Conservation (phyloP, 2,888 invertebrate species). For the Auanema sp. region DNA sequence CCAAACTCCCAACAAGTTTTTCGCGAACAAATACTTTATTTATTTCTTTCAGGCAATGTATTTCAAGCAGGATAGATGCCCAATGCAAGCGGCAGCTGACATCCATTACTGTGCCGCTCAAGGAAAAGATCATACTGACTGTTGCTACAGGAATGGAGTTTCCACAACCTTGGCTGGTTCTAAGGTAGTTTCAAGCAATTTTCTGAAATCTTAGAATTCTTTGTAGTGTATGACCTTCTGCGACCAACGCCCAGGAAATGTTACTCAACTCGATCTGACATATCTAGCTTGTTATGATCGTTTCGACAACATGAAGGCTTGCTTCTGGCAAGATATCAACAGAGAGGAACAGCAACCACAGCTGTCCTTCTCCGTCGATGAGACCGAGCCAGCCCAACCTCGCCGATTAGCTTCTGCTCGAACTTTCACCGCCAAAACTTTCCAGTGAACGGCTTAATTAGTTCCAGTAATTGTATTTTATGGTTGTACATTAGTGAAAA, state of each 20-base stretch:
- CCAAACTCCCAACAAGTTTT: neutral
- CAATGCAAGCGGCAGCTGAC: conserved; percentile 62
- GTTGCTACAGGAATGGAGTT: conserved; percentile 49
- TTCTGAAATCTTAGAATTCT: neutral
- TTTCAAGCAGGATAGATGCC: conserved; percentile 60
- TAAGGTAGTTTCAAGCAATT: conserved; percentile 14
- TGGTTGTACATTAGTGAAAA: too few species aligned
- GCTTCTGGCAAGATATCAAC: conserved; percentile 48
- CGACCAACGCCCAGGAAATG: conserved; percentile 53
- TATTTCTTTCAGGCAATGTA: conserved; percentile 54
- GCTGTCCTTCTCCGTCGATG: too few species aligned
- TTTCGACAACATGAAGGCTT: conserved; percentile 54
- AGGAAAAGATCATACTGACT: conserved; percentile 46
- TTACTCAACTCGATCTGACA: conserved; percentile 51
- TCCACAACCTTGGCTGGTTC: conserved; percentile 50
- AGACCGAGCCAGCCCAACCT: conserved; percentile 8
- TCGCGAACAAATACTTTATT: neutral
- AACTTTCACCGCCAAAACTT: conserved; percentile 11
- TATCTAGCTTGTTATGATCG: conserved; percentile 51
- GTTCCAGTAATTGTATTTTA: too few species aligned
- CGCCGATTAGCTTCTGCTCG: conserved; percentile 15
- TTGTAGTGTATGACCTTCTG: conserved; percentile 52
- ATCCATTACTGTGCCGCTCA: conserved; percentile 60
- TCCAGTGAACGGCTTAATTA: too few species aligned
- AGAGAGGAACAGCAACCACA: neutral